Conservation (phyloP, 1,140 invertebrate species). For the Pachyrhynchus sulphureomaculatus region DNA sequence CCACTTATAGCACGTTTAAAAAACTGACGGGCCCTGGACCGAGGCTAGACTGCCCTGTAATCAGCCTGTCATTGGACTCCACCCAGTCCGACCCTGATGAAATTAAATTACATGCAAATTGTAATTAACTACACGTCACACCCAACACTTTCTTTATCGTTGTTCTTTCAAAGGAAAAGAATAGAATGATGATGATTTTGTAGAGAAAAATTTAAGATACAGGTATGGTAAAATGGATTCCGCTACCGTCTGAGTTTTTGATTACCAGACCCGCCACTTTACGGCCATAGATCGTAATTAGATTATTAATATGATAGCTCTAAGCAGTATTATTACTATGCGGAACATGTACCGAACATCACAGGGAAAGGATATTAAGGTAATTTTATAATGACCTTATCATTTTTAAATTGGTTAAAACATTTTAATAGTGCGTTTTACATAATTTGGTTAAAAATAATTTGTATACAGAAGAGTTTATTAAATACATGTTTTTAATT, state of each 20-base stretch:
- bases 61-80: slow-evolving; percentile 49
- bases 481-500: not conserved
- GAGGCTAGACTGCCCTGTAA: slow-evolving; percentile 41
- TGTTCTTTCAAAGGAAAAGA: slow-evolving; percentile 10
- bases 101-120: slow-evolving; percentile 49
- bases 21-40: slow-evolving; percentile 34
- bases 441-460: slow-evolving; percentile 29
- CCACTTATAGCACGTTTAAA: slow-evolving; percentile 39
- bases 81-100: slow-evolving; percentile 49
- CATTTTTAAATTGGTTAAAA: slow-evolving; percentile 34
- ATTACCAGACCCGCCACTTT: slow-evolving; percentile 43
- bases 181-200: slow-evolving; percentile 11
- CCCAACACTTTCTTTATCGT: slow-evolving; percentile 14
- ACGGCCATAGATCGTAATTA: slow-evolving; percentile 43
- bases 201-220: slow-evolving; percentile 19
- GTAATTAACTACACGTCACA: slow-evolving; percentile 40
- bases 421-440: slow-evolving; percentile 26
- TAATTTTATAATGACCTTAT: slow-evolving; percentile 33
- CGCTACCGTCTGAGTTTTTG: slow-evolving; percentile 45
- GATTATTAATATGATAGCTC: slow-evolving; percentile 44
- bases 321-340: slow-evolving; percentile 32
- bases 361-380: slow-evolving; percentile 27
- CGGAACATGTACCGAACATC: slow-evolving; percentile 36
- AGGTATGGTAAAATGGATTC: slow-evolving; percentile 21
- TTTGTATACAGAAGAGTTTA: slow-evolving; percentile 3